Base-by-base conservation (phyloP, 2,888 invertebrate species). In the Heliconius charithonia region DNA sequence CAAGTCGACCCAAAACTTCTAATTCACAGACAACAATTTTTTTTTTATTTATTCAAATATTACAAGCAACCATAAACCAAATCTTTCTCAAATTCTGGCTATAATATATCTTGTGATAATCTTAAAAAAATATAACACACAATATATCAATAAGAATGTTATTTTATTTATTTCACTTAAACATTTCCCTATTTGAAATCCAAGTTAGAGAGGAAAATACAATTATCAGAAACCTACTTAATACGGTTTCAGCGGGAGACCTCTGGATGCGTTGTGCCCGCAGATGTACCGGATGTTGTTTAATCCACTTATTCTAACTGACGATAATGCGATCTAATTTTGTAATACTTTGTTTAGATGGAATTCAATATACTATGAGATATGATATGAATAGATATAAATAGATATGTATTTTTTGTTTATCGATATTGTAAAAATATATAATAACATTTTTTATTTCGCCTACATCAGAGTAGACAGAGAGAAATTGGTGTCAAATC, bases 261-360 rank as follows among this genome's bases (percentile, higher is more conserved):
- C 83, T 83, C 84, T 73, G 77, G 75, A 74, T 75, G 73, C 74
- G 72, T 80, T 71, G 69, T 45, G 56, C 77, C 80, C 83, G 74
- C 79, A 76, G 80, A 82, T 81, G 80, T 78, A 84, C 86, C 84
- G 89, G 88, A 88, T 86, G 90, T 90, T 88, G 89, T 89, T 88
- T 91, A 90, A 92, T 89, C 88, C 87, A 87, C 87, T 90, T 89
- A 90, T 89, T 88, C 85, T 87, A 89, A 90, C 88, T 87, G 84
- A 83, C 83, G 79, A 80, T 83, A 84, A 84, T 83, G 82, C 80
- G 79, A 79, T 79, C 80, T 83, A 80, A 83, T 84, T 84, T 83
- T 19, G 27, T 65, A 65, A 74, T 63, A 65, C 63, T 45, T 62
- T 63, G 37, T 56, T 22, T 51, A 37, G 13, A 19, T 67, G 19